Conservation (phyloP, 2,113 vertebrate species). For the Hemibagrus wyckioides region DNA sequence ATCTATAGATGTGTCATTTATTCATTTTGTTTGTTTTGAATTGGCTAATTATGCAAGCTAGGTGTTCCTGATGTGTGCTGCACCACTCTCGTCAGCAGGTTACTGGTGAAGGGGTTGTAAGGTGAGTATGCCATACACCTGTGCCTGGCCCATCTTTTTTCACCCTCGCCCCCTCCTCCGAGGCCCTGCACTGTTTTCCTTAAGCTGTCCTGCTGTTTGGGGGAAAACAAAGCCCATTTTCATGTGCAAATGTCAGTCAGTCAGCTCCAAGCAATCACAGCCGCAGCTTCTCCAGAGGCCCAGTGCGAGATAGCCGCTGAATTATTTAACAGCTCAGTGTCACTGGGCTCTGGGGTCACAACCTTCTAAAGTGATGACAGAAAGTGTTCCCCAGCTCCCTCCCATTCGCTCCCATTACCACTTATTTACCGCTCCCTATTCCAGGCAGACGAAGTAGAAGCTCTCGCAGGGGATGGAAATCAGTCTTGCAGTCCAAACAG, state of each 20-base stretch:
- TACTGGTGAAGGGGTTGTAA: neutral
- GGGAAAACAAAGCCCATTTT: conserved; percentile 72
- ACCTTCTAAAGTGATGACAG: conserved; percentile 82
- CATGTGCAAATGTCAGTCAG: conserved; percentile 84
- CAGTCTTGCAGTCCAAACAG: conserved; percentile 67
- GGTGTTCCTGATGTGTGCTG: neutral
- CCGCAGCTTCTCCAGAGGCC: conserved; percentile 73
- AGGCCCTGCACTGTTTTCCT: conserved; percentile 70
- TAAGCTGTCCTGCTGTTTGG: conserved; percentile 70
- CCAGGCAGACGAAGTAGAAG: conserved; percentile 65
- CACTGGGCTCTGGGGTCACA: conserved; percentile 74
- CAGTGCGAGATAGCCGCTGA: conserved; percentile 73
- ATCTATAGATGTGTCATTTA: neutral
- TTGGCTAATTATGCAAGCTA: neutral
- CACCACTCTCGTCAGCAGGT: conserved; percentile 31
- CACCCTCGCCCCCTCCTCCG: conserved; percentile 25
- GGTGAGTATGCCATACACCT: conserved; percentile 30
- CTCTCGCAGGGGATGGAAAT: conserved; percentile 61
- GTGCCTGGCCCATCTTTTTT: conserved; percentile 36
- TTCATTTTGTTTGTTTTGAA: neutral
- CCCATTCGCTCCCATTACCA: conserved; percentile 75
- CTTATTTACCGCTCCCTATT: conserved; percentile 75
- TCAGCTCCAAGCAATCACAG: conserved; percentile 79
- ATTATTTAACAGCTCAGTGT: conserved; percentile 81
- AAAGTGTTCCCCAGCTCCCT: conserved; percentile 69